Conservation (phyloP, 2,113 vertebrate species). For the Trogon surrucura region DNA sequence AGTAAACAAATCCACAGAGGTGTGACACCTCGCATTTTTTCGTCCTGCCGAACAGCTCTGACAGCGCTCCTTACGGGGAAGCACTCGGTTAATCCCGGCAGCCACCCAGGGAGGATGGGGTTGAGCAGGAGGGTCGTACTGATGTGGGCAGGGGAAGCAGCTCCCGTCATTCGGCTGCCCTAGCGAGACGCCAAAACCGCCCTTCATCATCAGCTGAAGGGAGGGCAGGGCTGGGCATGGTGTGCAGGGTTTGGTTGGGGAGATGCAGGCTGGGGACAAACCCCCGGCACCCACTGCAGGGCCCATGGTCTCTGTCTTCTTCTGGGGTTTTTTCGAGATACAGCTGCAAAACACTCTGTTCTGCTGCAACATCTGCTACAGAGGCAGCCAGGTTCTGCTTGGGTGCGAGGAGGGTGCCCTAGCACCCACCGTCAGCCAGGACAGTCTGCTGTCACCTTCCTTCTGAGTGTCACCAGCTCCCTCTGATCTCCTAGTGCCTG, state of each 20-base stretch:
- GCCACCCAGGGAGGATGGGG: background rate
- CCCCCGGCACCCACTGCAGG: background rate
- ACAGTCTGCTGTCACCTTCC: background rate
- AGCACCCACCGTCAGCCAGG: background rate
- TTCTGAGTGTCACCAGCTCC: background rate
- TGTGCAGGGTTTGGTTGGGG: too few species aligned
- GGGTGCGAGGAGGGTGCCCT: background rate
- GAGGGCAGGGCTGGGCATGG: background rate
- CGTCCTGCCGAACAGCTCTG: background rate
- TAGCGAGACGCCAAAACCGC: background rate
- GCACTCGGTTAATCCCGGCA: background rate
- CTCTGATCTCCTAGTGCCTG: fast-evolving
- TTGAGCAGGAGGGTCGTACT: background rate
- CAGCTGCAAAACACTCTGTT: background rate
- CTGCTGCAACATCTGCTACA: too few species aligned
- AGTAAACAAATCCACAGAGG: background rate
- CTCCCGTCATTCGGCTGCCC: background rate
- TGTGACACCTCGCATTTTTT: background rate
- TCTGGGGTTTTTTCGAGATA: background rate
- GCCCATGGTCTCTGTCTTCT: background rate
- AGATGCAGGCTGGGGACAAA: background rate
- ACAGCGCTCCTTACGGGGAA: background rate
- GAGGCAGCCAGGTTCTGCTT: too few species aligned
- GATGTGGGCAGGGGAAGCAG: background rate
- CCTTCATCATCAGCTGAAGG: fast-evolving